A percentile compares a stretch with the other conserved stretches of the same genome.
Conservation (phyloP, 1,140 invertebrate species). For the Drosophila erecta region DNA sequence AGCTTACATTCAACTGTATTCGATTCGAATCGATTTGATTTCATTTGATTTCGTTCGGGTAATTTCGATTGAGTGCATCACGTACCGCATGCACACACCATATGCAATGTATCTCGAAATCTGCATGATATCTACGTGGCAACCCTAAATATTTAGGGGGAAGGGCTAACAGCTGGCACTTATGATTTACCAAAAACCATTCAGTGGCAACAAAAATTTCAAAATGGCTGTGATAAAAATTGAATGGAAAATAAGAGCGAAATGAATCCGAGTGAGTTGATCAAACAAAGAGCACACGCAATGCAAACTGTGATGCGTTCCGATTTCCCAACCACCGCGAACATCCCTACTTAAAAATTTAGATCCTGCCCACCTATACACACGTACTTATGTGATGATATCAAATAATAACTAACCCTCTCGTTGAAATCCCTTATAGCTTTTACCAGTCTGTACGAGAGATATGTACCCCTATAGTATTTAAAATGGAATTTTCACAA, state of each 20-base stretch:
- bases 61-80: slow-evolving; percentile 36
- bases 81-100: slow-evolving; percentile 1
- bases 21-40: slow-evolving; percentile 29
- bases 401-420: slow-evolving; percentile 70
- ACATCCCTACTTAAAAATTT: slow-evolving; percentile 35
- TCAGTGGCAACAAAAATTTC: slow-evolving; percentile 53
- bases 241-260: slow-evolving; percentile 63
- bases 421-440: slow-evolving; percentile 16
- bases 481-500: slow-evolving; percentile 13
- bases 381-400: slow-evolving; percentile 31
- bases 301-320: neutral
- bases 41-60: slow-evolving; percentile 22
- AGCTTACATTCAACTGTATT: slow-evolving; percentile 43
- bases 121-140: slow-evolving; percentile 13
- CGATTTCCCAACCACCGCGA: slow-evolving; percentile 23
- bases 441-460: slow-evolving; percentile 26
- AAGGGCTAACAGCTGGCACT: slow-evolving; percentile 64
- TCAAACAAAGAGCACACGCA: slow-evolving; percentile 41
- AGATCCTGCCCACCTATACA: slow-evolving; percentile 10
- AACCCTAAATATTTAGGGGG: slow-evolving; percentile 18
- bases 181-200: slow-evolving; percentile 60
- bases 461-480: slow-evolving; percentile 16
- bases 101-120: slow-evolving; percentile 18
- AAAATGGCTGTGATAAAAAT: slow-evolving; percentile 70
- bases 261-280: slow-evolving; percentile 57